A percentile compares a stretch with the other conserved stretches of the same genome.
Evolutionary conservation across 2,113 vertebrate genomes (phyloP).

Genomic region (Gracilinanus agilis): DNA sequence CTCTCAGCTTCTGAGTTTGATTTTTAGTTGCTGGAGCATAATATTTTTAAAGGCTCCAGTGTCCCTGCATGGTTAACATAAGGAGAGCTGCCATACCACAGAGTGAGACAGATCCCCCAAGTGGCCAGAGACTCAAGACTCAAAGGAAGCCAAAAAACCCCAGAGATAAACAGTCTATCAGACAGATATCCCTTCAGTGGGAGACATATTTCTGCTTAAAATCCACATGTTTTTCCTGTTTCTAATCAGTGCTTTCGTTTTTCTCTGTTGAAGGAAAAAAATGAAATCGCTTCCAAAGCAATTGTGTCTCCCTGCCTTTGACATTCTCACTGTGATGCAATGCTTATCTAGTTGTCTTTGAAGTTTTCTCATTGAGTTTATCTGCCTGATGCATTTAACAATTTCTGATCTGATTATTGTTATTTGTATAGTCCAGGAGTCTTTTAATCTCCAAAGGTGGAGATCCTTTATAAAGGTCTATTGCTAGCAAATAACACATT

Average conservation of each 20-base stretch:
- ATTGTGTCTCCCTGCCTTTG: slow-evolving; percentile 52
- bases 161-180: neutral
- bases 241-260: slow-evolving; percentile 43
- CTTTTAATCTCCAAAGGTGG: slow-evolving; percentile 66
- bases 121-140: neutral
- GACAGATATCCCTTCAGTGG: neutral
- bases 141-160: neutral
- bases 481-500: slow-evolving; percentile 50
- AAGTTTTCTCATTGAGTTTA: slow-evolving; percentile 72
- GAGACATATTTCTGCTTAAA: slow-evolving; percentile 46
- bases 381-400: slow-evolving; percentile 66
- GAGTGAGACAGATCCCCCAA: neutral
- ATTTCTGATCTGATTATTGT: slow-evolving; percentile 70
- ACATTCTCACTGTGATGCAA: slow-evolving; percentile 60
- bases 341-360: slow-evolving; percentile 59
- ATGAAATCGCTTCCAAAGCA: slow-evolving; percentile 20
- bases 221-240: slow-evolving; percentile 23
- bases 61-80: slow-evolving; percentile 14
- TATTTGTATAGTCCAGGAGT: slow-evolving; percentile 59
- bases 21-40: neutral
- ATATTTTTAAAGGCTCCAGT: neutral
- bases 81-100: neutral
- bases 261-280: slow-evolving; percentile 3
- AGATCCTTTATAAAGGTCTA: slow-evolving; percentile 54
- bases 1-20: neutral